phyloP scores from a whole-genome alignment of 1,140 invertebrate genomes.

The Ditylenchus dipsaci region DNA sequence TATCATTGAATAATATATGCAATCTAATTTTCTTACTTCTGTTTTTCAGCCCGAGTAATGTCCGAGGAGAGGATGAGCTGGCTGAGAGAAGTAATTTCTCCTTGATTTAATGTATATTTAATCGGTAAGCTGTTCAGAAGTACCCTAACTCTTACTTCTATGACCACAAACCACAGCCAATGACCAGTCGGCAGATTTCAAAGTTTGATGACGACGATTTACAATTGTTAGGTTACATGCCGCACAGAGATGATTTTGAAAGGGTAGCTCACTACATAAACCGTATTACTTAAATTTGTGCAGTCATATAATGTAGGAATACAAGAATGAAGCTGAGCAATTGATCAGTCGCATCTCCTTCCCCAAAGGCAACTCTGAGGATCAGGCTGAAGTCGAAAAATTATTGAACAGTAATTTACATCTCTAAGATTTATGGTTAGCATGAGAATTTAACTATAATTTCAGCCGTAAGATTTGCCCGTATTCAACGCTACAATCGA shows the following conservation, averaged over 20 bases:
- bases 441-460: not conserved
- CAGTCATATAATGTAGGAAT: constrained; percentile 16
- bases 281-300: not conserved
- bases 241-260: constrained; percentile 28
- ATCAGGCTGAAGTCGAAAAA: constrained; percentile 13
- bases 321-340: constrained; percentile 30
- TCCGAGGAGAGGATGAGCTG: not conserved
- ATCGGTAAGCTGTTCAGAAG: not conserved
- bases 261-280: not conserved
- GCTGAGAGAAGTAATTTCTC: not conserved
- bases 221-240: constrained; percentile 22
- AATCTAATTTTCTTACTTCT: not conserved
- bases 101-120: too few relatives aligned
- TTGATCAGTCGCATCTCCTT: constrained; percentile 25
- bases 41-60: constrained; percentile 2
- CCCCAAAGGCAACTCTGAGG: not conserved
- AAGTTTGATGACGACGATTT: constrained; percentile 32
- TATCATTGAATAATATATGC: too few relatives aligned
- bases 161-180: not conserved
- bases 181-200: constrained; percentile 12
- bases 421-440: not conserved
- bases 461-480: constrained; percentile 5
- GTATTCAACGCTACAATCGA: constrained; percentile 27
- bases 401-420: constrained; percentile 16
- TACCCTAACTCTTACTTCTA: constrained; percentile 22